Evolutionary conservation across 1,140 invertebrate species (phyloP), one percentile per base, ranked within the genome.

Genomic region (Drosophila obscura): DNA sequence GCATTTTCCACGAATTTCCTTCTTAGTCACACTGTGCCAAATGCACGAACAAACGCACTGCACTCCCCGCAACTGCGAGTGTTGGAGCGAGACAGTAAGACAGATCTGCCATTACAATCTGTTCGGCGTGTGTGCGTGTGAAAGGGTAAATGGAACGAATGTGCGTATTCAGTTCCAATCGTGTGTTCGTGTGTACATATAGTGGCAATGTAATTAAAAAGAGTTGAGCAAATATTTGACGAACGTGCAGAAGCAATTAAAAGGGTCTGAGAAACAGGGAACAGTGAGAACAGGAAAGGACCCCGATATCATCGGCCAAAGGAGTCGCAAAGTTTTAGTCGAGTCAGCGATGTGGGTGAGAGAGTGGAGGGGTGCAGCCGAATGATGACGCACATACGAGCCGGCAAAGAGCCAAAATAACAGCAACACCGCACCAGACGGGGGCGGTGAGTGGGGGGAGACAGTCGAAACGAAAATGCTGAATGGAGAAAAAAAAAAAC

Each of bases 181-280:
- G 22, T 60, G 67, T 72, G 26, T 62, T 50, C 35, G 43, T 65
- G 44, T 41, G 53, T 65, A 48, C 53, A 62, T 71, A 35, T 62
- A 56, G 49, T 63, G 67, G 73, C 60, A 89, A 89, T 89, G 85
- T 80, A 89, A 89, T 89, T 89, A 89, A 89, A 89, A 89, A 84
- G 84, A 89, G 80, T 84, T 90, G 71, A 76, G 68, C 83, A 90
- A 90, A 90, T 90, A 90, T 90, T 90, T 90, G 80, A 89, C 68
- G 83, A 89, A 90, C 88, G 88, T 90, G 88, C 81, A 79, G 78
- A 65, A 79, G 74, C 82, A 89, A 90, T 77, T 85, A 73, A 77
- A 88, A 49, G 44, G 66, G 41, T 44, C 28, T 44, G 19, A 59
- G 13, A 19, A 58, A 46, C 4, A 39, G 48, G 11, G 13, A 15